Evolutionary conservation across 2,113 vertebrate species (phyloP).

Genomic region (Rousettus leschenaultii): DNA sequence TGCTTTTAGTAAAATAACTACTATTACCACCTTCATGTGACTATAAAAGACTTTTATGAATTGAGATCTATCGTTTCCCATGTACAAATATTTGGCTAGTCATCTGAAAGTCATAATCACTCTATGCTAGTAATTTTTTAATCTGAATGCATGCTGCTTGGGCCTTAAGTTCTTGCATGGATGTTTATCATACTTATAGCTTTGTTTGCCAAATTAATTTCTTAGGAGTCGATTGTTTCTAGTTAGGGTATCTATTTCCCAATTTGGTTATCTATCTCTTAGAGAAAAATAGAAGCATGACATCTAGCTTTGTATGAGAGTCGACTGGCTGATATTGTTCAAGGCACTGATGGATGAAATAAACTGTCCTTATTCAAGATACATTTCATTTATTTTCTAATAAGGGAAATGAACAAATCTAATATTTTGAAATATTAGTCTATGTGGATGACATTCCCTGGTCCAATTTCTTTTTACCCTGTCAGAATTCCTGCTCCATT

Average conservation of each 20-base stretch:
- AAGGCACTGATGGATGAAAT: background rate
- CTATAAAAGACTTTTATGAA: background rate
- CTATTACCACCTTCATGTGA: background rate
- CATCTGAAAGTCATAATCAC: background rate
- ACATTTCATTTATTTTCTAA: background rate
- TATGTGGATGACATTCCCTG: background rate
- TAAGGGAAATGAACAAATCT: background rate
- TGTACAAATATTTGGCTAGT: background rate
- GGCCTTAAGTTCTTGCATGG: background rate
- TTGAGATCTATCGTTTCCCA: background rate
- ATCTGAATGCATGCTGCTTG: background rate
- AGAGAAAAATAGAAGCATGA: background rate
- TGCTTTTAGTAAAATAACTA: background rate
- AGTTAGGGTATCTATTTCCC: background rate
- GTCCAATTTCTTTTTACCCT: background rate
- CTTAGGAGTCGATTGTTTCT: slow-evolving; percentile 1
- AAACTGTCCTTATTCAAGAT: background rate
- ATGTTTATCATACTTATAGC: background rate
- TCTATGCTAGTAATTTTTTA: background rate
- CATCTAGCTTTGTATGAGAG: background rate
- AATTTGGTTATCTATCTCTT: background rate
- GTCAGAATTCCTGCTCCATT: background rate
- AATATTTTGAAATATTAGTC: background rate
- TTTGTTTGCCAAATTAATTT: background rate
- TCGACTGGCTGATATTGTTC: background rate